phyloP scores from a whole-genome alignment of 1,140 invertebrate species.

The Argopecten irradians region DNA sequence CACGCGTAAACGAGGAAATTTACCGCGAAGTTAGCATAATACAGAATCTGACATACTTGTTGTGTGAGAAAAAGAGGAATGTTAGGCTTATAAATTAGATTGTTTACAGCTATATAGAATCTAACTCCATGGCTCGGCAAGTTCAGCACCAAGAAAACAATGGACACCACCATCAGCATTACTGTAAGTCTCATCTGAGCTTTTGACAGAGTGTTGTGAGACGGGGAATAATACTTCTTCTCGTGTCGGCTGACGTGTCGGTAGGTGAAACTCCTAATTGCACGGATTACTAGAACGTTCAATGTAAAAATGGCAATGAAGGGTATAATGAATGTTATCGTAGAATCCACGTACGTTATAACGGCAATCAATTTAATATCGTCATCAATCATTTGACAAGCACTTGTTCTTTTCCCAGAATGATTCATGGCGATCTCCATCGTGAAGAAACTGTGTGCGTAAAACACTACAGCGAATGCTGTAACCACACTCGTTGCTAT shows the following conservation, averaged over 20 bases:
- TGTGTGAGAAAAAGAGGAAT: conserved; percentile 54
- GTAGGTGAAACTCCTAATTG: conserved; percentile 55
- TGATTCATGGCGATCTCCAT: conserved; percentile 38
- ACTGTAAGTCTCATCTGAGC: conserved; percentile 86
- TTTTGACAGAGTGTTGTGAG: conserved; percentile 61
- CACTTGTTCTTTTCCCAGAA: conserved; percentile 31
- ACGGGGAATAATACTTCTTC: conserved; percentile 33
- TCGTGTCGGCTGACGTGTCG: conserved; percentile 50
- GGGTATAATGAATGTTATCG: conserved; percentile 80
- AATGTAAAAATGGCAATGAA: conserved; percentile 80
- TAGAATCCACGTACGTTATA: conserved; percentile 80
- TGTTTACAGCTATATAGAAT: conserved; percentile 69
- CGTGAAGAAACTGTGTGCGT: conserved; percentile 66
- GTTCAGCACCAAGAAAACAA: conserved; percentile 87
- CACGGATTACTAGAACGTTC: conserved; percentile 73
- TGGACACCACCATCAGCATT: conserved; percentile 89
- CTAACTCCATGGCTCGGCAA: conserved; percentile 80
- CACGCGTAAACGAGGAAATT: conserved; percentile 89
- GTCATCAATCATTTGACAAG: conserved; percentile 42
- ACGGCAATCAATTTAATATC: conserved; percentile 76
- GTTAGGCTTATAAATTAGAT: conserved; percentile 29
- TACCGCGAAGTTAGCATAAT: conserved; percentile 89
- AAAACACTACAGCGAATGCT: conserved; percentile 60
- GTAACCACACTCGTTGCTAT: conserved; percentile 50
- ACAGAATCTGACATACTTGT: conserved; percentile 75